A percentile compares a stretch with the other conserved stretches of the same genome.
These are phyloP conservation scores for Daboia siamensis DNA, from an alignment of 2,113 vertebrate genomes.

Conservation along the genomic window DNA sequence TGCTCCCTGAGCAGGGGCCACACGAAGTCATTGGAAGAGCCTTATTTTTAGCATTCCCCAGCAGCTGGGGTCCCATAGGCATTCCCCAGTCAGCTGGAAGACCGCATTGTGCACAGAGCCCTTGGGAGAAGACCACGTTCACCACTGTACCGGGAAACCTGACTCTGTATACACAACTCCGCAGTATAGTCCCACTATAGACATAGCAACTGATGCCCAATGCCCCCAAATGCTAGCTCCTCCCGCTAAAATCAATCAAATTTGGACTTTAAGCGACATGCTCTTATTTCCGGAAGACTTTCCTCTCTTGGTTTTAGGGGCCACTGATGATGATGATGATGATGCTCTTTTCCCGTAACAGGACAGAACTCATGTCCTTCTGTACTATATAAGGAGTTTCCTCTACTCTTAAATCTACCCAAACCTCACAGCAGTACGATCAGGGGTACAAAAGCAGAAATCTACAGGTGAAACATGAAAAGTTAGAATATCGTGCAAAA, in stretches of 20 bases:
- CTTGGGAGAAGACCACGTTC: background rate
- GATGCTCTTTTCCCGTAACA: no score
- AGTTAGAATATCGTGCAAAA: no score
- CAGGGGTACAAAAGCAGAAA: background rate
- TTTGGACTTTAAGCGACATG: background rate
- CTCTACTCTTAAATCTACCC: background rate
- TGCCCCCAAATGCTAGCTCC: background rate
- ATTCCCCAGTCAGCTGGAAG: background rate
- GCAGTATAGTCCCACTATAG: background rate
- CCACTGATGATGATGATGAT: background rate
- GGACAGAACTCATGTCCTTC: background rate
- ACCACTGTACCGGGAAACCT: background rate
- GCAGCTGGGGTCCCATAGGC: background rate
- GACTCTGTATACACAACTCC: background rate
- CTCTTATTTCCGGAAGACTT: background rate
- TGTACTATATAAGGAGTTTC: background rate
- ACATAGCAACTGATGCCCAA: background rate
- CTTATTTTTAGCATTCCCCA: slow-evolving; percentile 4
- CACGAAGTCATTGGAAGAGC: background rate
- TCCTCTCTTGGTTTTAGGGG: background rate
- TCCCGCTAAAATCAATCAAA: background rate
- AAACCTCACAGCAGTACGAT: background rate
- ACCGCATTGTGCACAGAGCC: background rate
- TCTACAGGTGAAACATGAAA: background rate
- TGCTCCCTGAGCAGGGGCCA: slow-evolving; percentile 15